These are phyloP conservation scores for Atrichornis clamosus DNA, from an alignment of 2,113 vertebrate species.

Conservation along the genomic window DNA sequence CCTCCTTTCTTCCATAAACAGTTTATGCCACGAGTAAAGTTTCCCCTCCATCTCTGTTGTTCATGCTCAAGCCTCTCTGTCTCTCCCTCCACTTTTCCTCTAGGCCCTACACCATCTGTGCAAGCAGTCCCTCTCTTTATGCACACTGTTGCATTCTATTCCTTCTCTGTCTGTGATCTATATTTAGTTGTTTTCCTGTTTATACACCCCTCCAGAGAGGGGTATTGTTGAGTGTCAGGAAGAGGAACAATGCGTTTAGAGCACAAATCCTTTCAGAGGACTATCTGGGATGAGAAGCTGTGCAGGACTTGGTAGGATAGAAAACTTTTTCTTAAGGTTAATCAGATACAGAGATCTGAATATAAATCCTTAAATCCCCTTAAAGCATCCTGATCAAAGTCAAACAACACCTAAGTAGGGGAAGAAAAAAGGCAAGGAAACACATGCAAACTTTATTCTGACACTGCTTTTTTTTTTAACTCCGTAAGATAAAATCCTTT, in stretches of 20 bases:
- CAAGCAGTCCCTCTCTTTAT: neutral
- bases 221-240: conserved; percentile 53
- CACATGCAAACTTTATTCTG: neutral
- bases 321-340: neutral
- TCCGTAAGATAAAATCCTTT: neutral
- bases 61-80: neutral
- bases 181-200: conserved; percentile 43
- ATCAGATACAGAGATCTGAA: neutral
- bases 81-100: neutral
- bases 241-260: conserved; percentile 12
- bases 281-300: neutral
- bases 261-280: neutral
- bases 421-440: conserved; percentile 16
- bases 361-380: neutral
- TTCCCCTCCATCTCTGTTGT: neutral
- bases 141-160: neutral
- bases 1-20: neutral
- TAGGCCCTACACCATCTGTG: neutral
- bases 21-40: rapidly evolving
- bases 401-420: neutral
- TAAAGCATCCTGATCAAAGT: neutral
- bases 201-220: neutral
- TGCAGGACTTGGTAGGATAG: neutral
- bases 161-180: neutral
- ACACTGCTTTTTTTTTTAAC: neutral